Percentiles rank a stretch among this genome's conserved stretches.
phyloP scores from a whole-genome alignment of 2,113 vertebrate genomes.

The Vidua macroura region DNA sequence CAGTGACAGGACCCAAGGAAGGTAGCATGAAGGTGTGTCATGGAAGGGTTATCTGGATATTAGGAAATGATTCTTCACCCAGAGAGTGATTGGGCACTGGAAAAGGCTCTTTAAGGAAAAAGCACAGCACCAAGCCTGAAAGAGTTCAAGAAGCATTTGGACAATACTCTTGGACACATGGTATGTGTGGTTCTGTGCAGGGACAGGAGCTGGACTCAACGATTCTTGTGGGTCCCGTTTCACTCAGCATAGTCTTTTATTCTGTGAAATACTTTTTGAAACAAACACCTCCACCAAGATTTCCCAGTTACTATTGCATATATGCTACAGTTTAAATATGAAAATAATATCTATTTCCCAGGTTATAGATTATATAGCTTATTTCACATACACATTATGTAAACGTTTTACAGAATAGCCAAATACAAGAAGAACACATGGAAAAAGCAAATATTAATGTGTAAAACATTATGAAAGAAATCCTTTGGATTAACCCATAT shows the following conservation, averaged over 20 bases:
- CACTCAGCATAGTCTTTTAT: neutral
- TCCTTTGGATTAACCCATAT: neutral
- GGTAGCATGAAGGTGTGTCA: neutral
- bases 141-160: neutral
- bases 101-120: neutral
- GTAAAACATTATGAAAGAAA: neutral
- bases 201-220: rapidly evolving
- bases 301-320: neutral
- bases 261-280: neutral
- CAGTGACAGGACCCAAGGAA: neutral
- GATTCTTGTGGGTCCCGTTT: neutral
- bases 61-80: neutral
- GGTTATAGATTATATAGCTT: neutral
- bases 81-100: neutral
- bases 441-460: neutral
- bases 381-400: neutral
- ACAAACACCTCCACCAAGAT: neutral
- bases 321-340: neutral
- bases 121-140: neutral
- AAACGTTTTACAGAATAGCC: neutral
- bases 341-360: neutral
- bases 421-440: neutral
- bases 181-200: neutral
- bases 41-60: neutral
- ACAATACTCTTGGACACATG: neutral